Evolutionary conservation across 2,113 vertebrate genomes (phyloP).

Genomic region (Pterocles orientalis): DNA sequence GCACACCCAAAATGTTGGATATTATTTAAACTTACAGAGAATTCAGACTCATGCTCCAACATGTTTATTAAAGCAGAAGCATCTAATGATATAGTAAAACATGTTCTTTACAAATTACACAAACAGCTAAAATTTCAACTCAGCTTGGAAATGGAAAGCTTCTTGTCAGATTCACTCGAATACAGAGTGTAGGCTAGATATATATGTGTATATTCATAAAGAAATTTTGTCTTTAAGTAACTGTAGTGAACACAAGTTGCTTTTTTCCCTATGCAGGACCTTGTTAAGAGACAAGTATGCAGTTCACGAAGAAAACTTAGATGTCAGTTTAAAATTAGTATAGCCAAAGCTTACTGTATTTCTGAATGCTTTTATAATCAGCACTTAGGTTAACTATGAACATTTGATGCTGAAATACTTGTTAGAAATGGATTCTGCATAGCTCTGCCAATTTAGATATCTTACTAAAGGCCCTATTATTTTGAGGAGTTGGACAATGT

Average conservation of each 20-base stretch:
- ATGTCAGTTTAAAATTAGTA: neutral
- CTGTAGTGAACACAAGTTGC: neutral
- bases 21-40: neutral
- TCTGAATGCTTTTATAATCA: neutral
- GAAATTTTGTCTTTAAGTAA: neutral
- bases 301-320: neutral
- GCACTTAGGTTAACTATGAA: neutral
- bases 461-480: constrained; percentile 21
- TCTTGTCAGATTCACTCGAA: neutral
- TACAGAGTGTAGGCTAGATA: neutral
- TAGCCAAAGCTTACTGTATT: neutral
- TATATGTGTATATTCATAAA: neutral
- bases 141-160: neutral
- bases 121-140: neutral
- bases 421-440: neutral
- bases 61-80: neutral
- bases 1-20: neutral
- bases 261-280: neutral
- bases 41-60: neutral
- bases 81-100: neutral
- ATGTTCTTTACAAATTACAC: neutral
- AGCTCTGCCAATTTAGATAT: neutral
- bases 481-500: constrained; percentile 4
- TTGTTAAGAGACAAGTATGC: neutral
- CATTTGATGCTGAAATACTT: neutral